Conservation (phyloP, 2,888 invertebrate genomes). For the Mimas tiliae region DNA sequence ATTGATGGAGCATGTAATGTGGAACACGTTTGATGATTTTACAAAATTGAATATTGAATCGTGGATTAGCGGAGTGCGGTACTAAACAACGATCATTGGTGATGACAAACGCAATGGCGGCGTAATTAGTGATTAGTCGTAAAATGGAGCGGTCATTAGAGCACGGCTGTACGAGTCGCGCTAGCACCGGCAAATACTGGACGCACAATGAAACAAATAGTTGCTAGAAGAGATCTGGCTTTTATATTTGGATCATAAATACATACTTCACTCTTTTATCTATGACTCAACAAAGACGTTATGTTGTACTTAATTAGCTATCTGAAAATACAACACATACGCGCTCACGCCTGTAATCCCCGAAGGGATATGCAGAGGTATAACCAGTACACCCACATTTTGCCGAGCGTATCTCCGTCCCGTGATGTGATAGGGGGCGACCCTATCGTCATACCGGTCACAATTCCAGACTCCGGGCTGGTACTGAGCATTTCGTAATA, state of each 20-base stretch:
- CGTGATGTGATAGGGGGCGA: no score
- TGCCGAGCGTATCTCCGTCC: no score
- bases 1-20: constrained; percentile 25
- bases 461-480: no score
- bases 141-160: constrained; percentile 57
- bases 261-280: constrained; percentile 7
- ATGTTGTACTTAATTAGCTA: no score
- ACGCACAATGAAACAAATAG: constrained; percentile 7
- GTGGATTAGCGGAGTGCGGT: constrained; percentile 5
- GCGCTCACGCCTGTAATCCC: no score
- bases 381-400: no score
- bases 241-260: background rate
- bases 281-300: background rate
- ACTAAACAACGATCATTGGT: constrained; percentile 28
- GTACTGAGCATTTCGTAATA: no score
- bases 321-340: no score
- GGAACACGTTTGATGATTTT: constrained; percentile 14
- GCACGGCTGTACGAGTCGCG: constrained; percentile 39
- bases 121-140: constrained; percentile 71
- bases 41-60: constrained; percentile 14
- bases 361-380: no score
- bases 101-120: constrained; percentile 65
- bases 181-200: constrained; percentile 44
- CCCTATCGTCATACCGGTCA: no score
- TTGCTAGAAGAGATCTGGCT: constrained; percentile 30